Base-by-base conservation (phyloP, 2,113 vertebrate genomes). In the Hiodon alosoides region DNA sequence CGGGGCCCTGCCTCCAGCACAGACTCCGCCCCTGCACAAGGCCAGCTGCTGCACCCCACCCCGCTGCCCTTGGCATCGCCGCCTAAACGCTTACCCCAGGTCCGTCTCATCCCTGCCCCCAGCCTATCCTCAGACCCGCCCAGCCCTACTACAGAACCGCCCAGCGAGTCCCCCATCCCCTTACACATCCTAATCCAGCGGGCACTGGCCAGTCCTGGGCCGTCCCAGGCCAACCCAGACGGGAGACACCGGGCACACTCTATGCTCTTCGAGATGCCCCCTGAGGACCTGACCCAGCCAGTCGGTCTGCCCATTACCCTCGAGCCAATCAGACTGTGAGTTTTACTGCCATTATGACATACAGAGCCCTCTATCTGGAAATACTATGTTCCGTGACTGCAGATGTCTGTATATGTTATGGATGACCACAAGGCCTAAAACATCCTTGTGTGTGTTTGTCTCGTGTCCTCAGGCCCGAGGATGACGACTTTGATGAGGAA, bases 311-410 rank as follows among this genome's bases (percentile, higher is more conserved):
- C 95, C 0, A 79, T 97, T 86, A 95, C 94, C 85, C 95, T 98
- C 0, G 96, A 99, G 85, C 93, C 94, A 80, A 92, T 98, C 57
- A 93, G 95, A 91, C 95, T 98, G 97, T 98, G 85, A 97, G 97
- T 95, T 16, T n/a, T 6, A 58, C 50, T 31, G 0, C n/a, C 9
- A 62, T 3, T 17, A 1, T 4, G 3, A 16, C 17, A 47, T 7
- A 48, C 17, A 31, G 31, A 31, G 31, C 0, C 31, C 31, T 31
- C 31, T 31, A 2, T 31, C 31, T 31, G 31, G 31, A 31, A 31
- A 31, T 31, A 31, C 31, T 31, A 2, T 31, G 31, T 31, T 31
- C 31, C 31, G 2, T 31, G 31, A 31, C 2, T 31, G 31, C 1
- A 31, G 2, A 31, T 31, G 31, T 31, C 31, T 31, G 31, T 31